phyloP scores from a whole-genome alignment of 2,888 invertebrate genomes.

The Ellobium chinense region DNA sequence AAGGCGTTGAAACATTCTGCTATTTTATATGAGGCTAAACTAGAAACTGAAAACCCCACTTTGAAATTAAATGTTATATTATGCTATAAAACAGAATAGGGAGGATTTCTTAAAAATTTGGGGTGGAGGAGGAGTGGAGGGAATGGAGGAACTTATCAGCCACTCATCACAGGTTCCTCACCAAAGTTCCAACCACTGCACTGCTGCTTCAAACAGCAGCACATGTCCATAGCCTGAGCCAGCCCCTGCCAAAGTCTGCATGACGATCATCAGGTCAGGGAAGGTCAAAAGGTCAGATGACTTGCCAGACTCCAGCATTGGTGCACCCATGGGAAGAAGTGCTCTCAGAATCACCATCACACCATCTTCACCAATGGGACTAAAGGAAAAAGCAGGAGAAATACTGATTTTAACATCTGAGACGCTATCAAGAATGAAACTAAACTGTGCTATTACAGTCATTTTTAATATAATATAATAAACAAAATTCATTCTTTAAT shows the following conservation, averaged over 20 bases:
- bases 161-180: no score
- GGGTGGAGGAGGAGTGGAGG: no score
- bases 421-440: no score
- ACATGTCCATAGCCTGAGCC: conserved; percentile 90
- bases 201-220: conserved; percentile 88
- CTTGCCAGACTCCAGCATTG: conserved; percentile 81
- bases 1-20: no score
- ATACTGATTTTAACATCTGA: no score
- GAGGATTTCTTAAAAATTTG: no score
- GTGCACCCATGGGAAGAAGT: conserved; percentile 86
- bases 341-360: conserved; percentile 85
- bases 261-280: conserved; percentile 87
- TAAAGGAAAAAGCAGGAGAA: conserved; percentile 25
- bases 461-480: not conserved
- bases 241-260: conserved; percentile 92
- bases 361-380: conserved; percentile 82
- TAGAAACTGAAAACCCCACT: no score
- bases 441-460: not conserved
- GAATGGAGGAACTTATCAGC: no score
- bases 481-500: not conserved
- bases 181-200: conserved; percentile 85
- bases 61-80: no score
- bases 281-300: conserved; percentile 86
- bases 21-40: no score
- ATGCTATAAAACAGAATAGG: no score